Percentiles rank a stretch among this genome's conserved stretches.
phyloP scores from a whole-genome alignment of 2,888 invertebrate genomes.

The Tipula unca region DNA sequence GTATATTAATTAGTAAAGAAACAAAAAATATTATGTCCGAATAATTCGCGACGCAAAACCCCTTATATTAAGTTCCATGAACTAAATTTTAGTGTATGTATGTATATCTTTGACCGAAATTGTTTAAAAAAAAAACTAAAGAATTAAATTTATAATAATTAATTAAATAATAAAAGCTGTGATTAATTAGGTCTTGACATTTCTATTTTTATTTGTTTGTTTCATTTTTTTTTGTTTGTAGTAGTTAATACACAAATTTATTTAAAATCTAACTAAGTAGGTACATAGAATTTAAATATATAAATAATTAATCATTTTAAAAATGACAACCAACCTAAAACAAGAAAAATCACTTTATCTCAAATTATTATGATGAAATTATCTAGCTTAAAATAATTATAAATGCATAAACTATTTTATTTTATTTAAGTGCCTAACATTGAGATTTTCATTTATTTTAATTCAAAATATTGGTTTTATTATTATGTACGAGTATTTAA shows the following conservation, averaged over 20 bases:
- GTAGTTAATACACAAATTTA: background rate
- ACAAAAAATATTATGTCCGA: background rate
- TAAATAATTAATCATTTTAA: background rate
- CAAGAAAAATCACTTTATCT: background rate
- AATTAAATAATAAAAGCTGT: background rate
- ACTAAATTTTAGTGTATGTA: background rate
- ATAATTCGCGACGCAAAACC: background rate
- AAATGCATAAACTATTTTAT: background rate
- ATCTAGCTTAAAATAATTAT: background rate
- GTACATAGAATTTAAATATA: too few relatives aligned
- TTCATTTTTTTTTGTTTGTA: background rate
- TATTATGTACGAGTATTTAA: background rate
- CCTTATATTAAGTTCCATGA: background rate
- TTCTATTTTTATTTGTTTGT: background rate
- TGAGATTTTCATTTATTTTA: background rate
- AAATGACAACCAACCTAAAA: background rate
- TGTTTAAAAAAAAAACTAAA: background rate
- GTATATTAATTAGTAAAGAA: too few relatives aligned
- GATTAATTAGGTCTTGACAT: background rate
- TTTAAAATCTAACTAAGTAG: background rate
- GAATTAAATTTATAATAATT: background rate
- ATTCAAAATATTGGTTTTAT: background rate
- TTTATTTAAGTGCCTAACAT: background rate
- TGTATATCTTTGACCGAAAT: background rate
- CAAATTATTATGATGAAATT: background rate